These are phyloP conservation scores for Lithobates pipiens DNA, from an alignment of 2,797 vertebrate genomes.

Conservation along the genomic window DNA sequence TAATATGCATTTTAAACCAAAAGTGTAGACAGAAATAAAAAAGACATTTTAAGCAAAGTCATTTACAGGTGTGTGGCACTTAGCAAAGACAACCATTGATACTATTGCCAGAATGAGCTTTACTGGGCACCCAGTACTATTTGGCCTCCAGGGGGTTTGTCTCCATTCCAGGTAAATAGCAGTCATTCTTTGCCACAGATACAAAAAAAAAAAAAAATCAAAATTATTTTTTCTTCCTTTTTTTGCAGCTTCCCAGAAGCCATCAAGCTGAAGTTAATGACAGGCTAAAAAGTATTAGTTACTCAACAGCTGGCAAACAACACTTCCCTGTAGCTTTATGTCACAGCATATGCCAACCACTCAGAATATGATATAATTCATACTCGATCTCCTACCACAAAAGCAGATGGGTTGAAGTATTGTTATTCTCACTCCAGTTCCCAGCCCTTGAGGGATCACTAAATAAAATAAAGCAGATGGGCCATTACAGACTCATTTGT, in stretches of 20 bases:
- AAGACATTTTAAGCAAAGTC: not conserved
- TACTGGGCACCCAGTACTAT: slow-evolving; percentile 9
- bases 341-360: slow-evolving; percentile 95
- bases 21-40: too few species aligned
- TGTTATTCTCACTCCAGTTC: slow-evolving; percentile 93
- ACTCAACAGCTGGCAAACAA: slow-evolving; percentile 95
- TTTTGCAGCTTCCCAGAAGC: slow-evolving; percentile 77
- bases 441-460: slow-evolving; percentile 88
- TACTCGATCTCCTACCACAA: slow-evolving; percentile 84
- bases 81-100: slow-evolving; percentile 4
- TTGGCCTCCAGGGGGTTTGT: slow-evolving; percentile 13
- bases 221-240: slow-evolving; percentile 64
- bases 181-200: slow-evolving; percentile 22
- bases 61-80: slow-evolving; percentile 18
- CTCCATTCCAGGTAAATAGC: slow-evolving; percentile 24
- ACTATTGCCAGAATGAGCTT: slow-evolving; percentile 19
- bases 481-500: slow-evolving; percentile 87
- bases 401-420: slow-evolving; percentile 96
- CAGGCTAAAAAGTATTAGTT: slow-evolving; percentile 94
- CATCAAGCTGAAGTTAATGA: slow-evolving; percentile 90
- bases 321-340: slow-evolving; percentile 96
- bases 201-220: slow-evolving; percentile 65
- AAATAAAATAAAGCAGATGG: slow-evolving; percentile 99
- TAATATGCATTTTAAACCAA: too few species aligned
- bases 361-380: slow-evolving; percentile 95